Base-by-base conservation (phyloP, 1,140 invertebrate species). In the Drosophila albomicans region DNA sequence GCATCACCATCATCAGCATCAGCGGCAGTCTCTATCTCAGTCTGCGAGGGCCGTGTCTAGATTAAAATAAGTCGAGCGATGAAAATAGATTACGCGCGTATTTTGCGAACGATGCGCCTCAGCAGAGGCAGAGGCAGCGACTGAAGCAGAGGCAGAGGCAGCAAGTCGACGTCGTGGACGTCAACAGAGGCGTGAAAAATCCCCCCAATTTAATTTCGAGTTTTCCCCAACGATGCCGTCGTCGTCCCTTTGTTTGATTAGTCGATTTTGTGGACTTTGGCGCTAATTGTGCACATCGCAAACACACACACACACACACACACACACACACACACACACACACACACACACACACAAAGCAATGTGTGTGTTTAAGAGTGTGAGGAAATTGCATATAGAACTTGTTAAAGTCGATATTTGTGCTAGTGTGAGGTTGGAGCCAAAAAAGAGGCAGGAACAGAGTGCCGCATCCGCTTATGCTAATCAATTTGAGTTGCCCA, bases 41-140 rank as follows among this genome's bases (percentile, higher is more conserved):
- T 32, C 11, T 16, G 20, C 61, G 62, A 62, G 66, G 66, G 58
- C 62, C 49, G 77, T 45, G 52, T 75, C 77, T 79, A 81, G 77
- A 81, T 81, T 79, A 79, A 79, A 81, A 79, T 81, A 81, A 81
- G 79, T 81, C 77, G 73, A 81, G 79, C 79, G 79, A 81, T 81
- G 73, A 81, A 81, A 81, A 81, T 81, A 79, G 79, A 81, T 81
- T 81, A 81, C 76, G 79, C 78, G 75, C 77, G 77, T 81, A 81
- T 81, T 79, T 81, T 79, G 73, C 68, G 73, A 79, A 79, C 67
- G 76, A 61, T 78, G 71, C 51, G 66, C 45, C 72, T 59, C 46
- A 52, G 35, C 8, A 61, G 20, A 25, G 20, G 45, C 46, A 28
- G 35, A 38, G 1, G 43, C 41, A 67, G 67, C 63, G 45, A 49